Base-by-base conservation (phyloP, 1,140 invertebrate species). In the Drosophila baimaii region DNA sequence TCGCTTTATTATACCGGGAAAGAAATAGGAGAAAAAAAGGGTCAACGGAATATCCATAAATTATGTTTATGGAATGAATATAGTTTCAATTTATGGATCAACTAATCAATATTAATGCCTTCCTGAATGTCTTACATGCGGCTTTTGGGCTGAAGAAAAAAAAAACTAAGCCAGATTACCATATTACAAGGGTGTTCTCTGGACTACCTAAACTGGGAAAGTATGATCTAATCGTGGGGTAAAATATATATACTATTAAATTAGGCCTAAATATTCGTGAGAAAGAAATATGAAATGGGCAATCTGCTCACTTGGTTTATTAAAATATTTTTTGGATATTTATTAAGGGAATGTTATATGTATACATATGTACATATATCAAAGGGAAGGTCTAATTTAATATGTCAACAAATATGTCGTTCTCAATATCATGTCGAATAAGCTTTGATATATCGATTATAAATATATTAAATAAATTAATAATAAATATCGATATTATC, bases 31-130 rank as follows among this genome's bases (percentile, higher is more conserved):
- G 12, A 33, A 27, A 49, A 51, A 52, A 33, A 59, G 66, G 76
- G 49, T 46, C 44, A 23, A 39, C 33, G 31, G 35, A 27, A 39
- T 55, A 56, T 44, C 27, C 37, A 61, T 74, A 55, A 49, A 51
- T 66, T 73, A 72, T 59, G 59, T 44, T 72, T 65, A 72, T 78
- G 59, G 59, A 41, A 71, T 52, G 35, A 56, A 35, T 57, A 54
- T 47, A 54, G 57, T 37, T 71, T 47, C 37, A 55, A 47, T 76
- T 76, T 76, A 76, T 76, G 62, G 49, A 58, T 68, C 52, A 65
- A 77, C 73, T 77, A 77, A 77, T 77, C 73, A 76, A 77, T 76
- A 76, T 76, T 58, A 76, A 76, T 76, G 73, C 52, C 72, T 76
- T 76, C 72, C 73, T 76, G 73, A 76, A 54, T 76, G 37, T 23